These are phyloP conservation scores for Sycobia sp. DNA, from an alignment of 1,140 invertebrate species.

Conservation along the genomic window DNA sequence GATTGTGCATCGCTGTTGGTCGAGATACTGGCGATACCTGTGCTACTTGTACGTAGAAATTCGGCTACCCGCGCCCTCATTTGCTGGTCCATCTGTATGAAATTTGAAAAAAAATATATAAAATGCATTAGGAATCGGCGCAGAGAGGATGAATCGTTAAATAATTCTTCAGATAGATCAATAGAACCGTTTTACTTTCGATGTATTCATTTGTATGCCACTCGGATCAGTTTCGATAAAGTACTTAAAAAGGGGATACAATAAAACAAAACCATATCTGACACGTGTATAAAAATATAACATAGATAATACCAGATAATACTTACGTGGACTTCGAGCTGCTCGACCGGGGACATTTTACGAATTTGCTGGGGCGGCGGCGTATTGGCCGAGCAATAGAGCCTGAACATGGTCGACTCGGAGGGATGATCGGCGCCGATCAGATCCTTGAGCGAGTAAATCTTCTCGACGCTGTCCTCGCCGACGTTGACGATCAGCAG, in stretches of 20 bases:
- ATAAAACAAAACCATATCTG: too few species aligned
- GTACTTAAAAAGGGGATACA: too few species aligned
- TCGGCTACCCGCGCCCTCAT: constrained; percentile 63
- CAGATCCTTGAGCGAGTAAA: constrained; percentile 59
- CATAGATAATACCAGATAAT: too few species aligned
- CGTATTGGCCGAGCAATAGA: constrained; percentile 4
- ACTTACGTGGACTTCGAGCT: constrained; percentile 3
- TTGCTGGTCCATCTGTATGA: constrained; percentile 64
- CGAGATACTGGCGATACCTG: constrained; percentile 55
- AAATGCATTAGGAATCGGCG: too few species aligned
- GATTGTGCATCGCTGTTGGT: constrained; percentile 53
- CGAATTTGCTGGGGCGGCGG: neutral
- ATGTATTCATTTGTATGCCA: too few species aligned
- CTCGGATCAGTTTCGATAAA: too few species aligned
- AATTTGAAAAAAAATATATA: constrained; percentile 15
- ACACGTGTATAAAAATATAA: too few species aligned
- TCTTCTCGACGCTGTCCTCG: constrained; percentile 59
- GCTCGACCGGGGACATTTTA: constrained; percentile 13
- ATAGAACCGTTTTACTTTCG: too few species aligned
- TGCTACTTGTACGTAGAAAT: constrained; percentile 62
- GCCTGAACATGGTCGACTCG: constrained; percentile 57
- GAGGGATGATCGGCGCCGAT: constrained; percentile 50
- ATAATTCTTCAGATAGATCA: too few species aligned
- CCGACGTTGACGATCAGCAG: constrained; percentile 59
- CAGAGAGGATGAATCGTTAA: too few species aligned